A percentile compares a stretch with the other conserved stretches of the same genome.
These are phyloP conservation scores for Odontamblyopus lacepedii DNA, from an alignment of 2,797 vertebrate species.

Conservation along the genomic window DNA sequence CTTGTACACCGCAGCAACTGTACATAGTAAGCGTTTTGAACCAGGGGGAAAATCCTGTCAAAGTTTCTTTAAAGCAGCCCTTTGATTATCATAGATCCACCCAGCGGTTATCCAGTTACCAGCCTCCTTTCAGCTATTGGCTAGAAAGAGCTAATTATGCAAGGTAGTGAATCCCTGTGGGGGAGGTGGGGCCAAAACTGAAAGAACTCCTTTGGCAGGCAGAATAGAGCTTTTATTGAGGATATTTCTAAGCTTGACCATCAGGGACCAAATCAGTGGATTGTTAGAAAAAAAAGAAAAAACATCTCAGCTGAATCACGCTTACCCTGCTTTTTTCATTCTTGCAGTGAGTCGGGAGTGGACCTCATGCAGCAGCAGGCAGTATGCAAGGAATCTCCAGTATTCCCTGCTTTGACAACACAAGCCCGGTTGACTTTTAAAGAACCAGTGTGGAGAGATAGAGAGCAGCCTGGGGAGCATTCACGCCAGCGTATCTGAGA, in stretches of 20 bases:
- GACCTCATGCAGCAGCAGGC: constrained; percentile 73
- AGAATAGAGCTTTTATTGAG: constrained; percentile 89
- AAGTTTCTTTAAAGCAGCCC: constrained; percentile 77
- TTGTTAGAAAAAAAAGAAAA: constrained; percentile 73
- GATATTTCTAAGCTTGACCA: constrained; percentile 84
- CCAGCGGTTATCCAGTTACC: constrained; percentile 83
- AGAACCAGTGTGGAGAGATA: constrained; percentile 56
- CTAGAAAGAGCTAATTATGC: constrained; percentile 80
- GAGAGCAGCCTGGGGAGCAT: constrained; percentile 57
- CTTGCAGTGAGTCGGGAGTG: constrained; percentile 72
- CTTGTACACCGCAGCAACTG: constrained; percentile 40
- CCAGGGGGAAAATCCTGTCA: constrained; percentile 62
- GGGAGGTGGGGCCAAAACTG: constrained; percentile 80
- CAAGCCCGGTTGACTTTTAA: constrained; percentile 60
- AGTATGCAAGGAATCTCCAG: constrained; percentile 82
- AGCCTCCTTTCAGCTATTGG: constrained; percentile 76
- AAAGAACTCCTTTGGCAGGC: constrained; percentile 86
- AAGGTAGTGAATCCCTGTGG: constrained; percentile 83
- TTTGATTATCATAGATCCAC: constrained; percentile 85
- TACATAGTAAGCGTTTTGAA: constrained; percentile 51
- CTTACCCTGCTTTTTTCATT: constrained; percentile 72
- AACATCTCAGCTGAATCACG: constrained; percentile 73
- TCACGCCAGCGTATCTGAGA: constrained; percentile 51
- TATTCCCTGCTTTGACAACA: constrained; percentile 70
- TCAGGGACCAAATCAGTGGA: constrained; percentile 84